Evolutionary conservation across 2,797 vertebrate genomes (phyloP).

Genomic region (Microchirus variegatus): DNA sequence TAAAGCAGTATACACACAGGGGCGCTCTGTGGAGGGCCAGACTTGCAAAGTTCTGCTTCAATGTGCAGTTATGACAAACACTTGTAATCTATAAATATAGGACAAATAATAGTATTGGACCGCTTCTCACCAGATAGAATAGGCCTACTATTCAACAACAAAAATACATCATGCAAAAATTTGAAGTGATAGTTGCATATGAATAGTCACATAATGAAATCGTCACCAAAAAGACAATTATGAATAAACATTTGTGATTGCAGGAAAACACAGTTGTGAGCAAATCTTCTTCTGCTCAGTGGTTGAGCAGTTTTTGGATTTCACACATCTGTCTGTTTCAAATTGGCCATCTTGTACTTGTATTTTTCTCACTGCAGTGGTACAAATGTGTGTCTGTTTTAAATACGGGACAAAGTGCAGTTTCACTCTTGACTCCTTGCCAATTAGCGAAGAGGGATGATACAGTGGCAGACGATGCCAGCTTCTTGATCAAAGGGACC

Average conservation of each 20-base stretch:
- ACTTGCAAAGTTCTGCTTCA: too few relatives aligned
- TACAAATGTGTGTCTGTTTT: slow-evolving; percentile 21
- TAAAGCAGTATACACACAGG: too few relatives aligned
- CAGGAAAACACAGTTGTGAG: neutral
- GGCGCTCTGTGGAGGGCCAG: too few relatives aligned
- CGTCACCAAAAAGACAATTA: neutral
- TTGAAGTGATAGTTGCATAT: slow-evolving; percentile 5
- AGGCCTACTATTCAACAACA: slow-evolving; percentile 4
- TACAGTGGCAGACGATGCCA: slow-evolving; percentile 5
- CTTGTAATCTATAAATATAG: too few relatives aligned
- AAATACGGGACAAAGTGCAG: slow-evolving; percentile 3
- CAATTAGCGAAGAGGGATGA: slow-evolving; percentile 25
- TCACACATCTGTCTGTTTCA: slow-evolving; percentile 8
- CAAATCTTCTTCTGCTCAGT: neutral
- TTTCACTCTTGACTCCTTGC: slow-evolving; percentile 22
- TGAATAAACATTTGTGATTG: slow-evolving; percentile 6
- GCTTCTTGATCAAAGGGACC: neutral
- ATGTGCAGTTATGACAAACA: too few relatives aligned
- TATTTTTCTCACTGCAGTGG: slow-evolving; percentile 5
- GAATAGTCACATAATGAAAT: neutral
- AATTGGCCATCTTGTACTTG: slow-evolving; percentile 5
- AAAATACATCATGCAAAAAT: slow-evolving; percentile 15
- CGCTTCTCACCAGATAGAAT: neutral
- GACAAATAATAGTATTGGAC: too few relatives aligned
- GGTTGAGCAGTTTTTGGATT: slow-evolving; percentile 2